Conservation (phyloP, 2,888 invertebrate genomes). For the Hirudinaria manillensis region DNA sequence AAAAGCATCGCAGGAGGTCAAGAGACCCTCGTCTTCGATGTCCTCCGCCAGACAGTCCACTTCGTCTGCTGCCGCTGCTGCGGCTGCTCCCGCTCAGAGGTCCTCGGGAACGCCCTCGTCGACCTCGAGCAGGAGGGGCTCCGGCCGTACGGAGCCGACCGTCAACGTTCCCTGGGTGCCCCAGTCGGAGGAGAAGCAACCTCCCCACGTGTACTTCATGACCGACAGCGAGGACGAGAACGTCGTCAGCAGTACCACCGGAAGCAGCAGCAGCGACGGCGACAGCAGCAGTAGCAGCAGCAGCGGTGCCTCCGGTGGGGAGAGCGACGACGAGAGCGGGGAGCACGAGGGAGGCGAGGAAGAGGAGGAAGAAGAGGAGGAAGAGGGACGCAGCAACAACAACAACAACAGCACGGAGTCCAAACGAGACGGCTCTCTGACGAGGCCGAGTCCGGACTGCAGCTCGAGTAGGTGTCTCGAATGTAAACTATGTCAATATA, state of each 20-base stretch:
- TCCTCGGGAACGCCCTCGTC: not conserved
- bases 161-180: not conserved
- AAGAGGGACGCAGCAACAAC: not conserved
- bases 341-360: not conserved
- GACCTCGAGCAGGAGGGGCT: not conserved
- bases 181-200: not conserved
- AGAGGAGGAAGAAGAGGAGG: not conserved
- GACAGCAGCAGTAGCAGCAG: not conserved
- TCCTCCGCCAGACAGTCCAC: not conserved
- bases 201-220: not conserved
- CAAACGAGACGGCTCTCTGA: not conserved
- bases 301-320: slow-evolving; percentile 4
- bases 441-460: slow-evolving; percentile 6
- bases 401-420: not conserved
- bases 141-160: not conserved
- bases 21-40: not conserved
- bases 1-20: too few species aligned
- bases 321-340: not conserved
- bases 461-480: too few species aligned
- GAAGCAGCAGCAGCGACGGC: not conserved
- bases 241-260: not conserved
- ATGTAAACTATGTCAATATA: too few species aligned
- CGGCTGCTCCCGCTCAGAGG: not conserved
- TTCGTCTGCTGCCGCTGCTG: not conserved
- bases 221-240: slow-evolving; percentile 8